Conservation (phyloP, 1,140 invertebrate species). For the Leucophenga varia region DNA sequence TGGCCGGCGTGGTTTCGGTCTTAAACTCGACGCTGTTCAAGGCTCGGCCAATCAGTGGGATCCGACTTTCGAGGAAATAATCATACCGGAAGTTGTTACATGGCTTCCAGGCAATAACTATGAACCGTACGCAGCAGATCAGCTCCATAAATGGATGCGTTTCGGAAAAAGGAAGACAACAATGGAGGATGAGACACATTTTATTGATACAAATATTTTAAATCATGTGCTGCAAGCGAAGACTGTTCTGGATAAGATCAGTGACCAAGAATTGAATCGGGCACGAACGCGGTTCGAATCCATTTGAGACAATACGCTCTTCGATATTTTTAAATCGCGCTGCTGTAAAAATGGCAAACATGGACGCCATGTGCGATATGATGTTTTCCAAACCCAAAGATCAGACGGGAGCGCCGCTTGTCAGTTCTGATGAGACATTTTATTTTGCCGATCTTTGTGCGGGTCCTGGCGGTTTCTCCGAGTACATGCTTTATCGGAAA, state of each 20-base stretch:
- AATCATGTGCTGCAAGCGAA: constrained; percentile 71
- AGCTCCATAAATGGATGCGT: constrained; percentile 63
- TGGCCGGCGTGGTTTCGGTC: constrained; percentile 80
- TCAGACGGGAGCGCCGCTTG: constrained; percentile 47
- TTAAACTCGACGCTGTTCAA: constrained; percentile 65
- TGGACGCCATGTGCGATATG: constrained; percentile 85
- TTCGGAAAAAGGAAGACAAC: constrained; percentile 66
- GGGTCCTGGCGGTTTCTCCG: constrained; percentile 94
- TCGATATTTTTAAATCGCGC: constrained; percentile 91
- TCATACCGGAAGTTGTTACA: constrained; percentile 22
- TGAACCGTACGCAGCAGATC: constrained; percentile 47
- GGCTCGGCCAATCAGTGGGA: constrained; percentile 64
- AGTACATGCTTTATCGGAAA: constrained; percentile 87
- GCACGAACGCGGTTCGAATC: constrained; percentile 84
- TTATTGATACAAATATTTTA: constrained; percentile 72
- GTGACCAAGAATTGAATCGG: constrained; percentile 73
- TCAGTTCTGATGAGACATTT: constrained; percentile 60
- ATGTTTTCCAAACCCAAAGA: constrained; percentile 83
- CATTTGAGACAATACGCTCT: constrained; percentile 86
- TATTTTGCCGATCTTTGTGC: constrained; percentile 98
- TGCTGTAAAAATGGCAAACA: constrained; percentile 96
- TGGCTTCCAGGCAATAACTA: constrained; percentile 36
- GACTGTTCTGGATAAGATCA: constrained; percentile 81
- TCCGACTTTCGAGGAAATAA: constrained; percentile 60
- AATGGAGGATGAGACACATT: constrained; percentile 76